These are phyloP conservation scores for Andinoacara biseriatus DNA, from an alignment of 2,113 vertebrate species.

Conservation along the genomic window DNA sequence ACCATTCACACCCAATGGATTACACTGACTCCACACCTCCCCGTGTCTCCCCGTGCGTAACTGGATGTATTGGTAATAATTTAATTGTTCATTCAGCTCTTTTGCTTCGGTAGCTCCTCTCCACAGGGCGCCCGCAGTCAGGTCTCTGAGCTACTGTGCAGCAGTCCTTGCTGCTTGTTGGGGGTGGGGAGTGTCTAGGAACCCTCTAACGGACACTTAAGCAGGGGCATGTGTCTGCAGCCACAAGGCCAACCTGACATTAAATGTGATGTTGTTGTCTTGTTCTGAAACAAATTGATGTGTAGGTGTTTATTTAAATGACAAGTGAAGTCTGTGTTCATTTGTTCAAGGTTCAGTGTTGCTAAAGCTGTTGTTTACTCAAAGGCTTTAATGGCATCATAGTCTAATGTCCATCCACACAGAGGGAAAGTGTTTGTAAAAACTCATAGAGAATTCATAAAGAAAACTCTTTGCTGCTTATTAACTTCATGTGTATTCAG, in stretches of 20 bases:
- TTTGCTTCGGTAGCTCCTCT: not conserved
- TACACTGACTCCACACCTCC: constrained; percentile 74
- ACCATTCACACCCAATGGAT: constrained; percentile 87
- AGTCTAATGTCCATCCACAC: constrained; percentile 38
- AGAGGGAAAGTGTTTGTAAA: constrained; percentile 33
- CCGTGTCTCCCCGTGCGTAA: constrained; percentile 31
- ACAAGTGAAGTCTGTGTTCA: constrained; percentile 67
- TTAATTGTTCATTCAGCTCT: constrained; percentile 26
- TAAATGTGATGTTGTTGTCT: constrained; percentile 70
- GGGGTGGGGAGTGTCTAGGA: not conserved
- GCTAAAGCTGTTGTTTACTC: constrained; percentile 55
- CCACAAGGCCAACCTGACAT: constrained; percentile 21
- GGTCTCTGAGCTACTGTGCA: not conserved
- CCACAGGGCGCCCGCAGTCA: not conserved
- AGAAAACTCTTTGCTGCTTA: constrained; percentile 54
- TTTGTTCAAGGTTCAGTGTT: constrained; percentile 65
- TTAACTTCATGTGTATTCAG: constrained; percentile 41
- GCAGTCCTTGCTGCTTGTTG: not conserved
- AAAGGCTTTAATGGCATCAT: constrained; percentile 34
- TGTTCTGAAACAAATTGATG: constrained; percentile 66
- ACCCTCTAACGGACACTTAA: constrained; percentile 26
- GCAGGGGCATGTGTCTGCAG: constrained; percentile 18
- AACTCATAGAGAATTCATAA: constrained; percentile 12
- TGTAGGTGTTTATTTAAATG: constrained; percentile 71
- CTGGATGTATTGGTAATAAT: constrained; percentile 61